Conservation (phyloP, 2,888 invertebrate genomes). For the Boloria euphrosyne region DNA sequence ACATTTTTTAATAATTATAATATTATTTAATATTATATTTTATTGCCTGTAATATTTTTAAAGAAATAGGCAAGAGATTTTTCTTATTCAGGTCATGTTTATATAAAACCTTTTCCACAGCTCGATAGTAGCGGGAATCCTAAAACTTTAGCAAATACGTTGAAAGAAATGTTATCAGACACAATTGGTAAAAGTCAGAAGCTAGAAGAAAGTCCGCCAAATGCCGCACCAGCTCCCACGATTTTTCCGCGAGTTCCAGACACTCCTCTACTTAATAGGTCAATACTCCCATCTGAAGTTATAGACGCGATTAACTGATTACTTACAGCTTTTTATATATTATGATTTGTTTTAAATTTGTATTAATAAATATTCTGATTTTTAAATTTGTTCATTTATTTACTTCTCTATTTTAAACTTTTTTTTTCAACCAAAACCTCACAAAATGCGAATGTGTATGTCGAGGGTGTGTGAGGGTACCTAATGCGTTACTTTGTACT, state of each 20-base stretch:
- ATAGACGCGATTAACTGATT: conserved; percentile 21
- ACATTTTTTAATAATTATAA: too few species aligned
- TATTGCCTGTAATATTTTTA: too few species aligned
- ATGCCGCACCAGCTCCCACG: conserved; percentile 37
- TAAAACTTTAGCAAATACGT: conserved; percentile 64
- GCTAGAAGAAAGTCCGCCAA: conserved; percentile 41
- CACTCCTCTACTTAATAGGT: conserved; percentile 11
- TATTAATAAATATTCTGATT: conserved; percentile 48
- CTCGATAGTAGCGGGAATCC: conserved; percentile 72
- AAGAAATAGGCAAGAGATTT: background rate
- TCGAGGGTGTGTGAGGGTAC: too few species aligned
- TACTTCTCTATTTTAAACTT: too few species aligned
- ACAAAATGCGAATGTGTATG: too few species aligned
- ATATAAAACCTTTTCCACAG: conserved; percentile 46
- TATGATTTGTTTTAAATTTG: conserved; percentile 44
- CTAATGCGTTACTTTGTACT: too few species aligned
- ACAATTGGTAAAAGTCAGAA: conserved; percentile 61
- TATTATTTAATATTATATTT: too few species aligned
- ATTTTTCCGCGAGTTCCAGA: conserved; percentile 19
- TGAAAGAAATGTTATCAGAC: conserved; percentile 71
- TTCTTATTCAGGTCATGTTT: conserved; percentile 27
- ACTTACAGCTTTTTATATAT: conserved; percentile 48
- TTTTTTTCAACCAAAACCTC: too few species aligned
- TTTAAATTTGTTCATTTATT: conserved; percentile 22
- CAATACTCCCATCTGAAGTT: conserved; percentile 13